Base-by-base conservation (phyloP, 2,888 invertebrate genomes). In the Oligia strigilis region DNA sequence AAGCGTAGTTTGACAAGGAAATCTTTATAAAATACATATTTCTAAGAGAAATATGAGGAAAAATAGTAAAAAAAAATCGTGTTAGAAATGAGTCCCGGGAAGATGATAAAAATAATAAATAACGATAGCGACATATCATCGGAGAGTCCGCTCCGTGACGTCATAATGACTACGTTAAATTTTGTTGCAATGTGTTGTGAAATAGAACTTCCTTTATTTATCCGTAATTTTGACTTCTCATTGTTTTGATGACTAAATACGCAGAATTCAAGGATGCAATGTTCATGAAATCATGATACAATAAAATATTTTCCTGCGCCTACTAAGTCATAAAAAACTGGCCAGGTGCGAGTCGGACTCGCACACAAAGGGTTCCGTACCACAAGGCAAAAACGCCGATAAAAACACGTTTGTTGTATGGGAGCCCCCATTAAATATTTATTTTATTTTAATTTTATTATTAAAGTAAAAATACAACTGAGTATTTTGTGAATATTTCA, bases 181-280 rank as follows among this genome's bases (percentile, higher is more conserved):
- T 81, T 72, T n/a, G 64, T 78, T 82, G 77, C 81, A 72, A 80
- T 74, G 72, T 78, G 87, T 88, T 88, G 88, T 81, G 88, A 86
- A 87, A 87, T 82, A 80, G 87, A 79, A 65, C 60, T 1, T 67
- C 40, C 5, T 29, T 23, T 58, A 67, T 52, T n/a, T 40, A 60
- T 55, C 17, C 19, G 65, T 43, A 52, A 58, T 58, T 60, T 62
- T n/a, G 62, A 19, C 55, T 60, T 60, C 43, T 72, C 85, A 81
- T 85, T 64, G 62, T 71, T 81, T 52, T 75, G 17, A 72, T 84
- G 71, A 69, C 17, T 49, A 72, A 62, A 2, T 75, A 46, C 29
- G 14, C 2, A 40, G 29, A 36, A 80, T 55, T 71, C n/a, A 46
- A 71, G 19, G 13, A 77, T n/a, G n/a, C 9, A 40, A n/a, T 36